Evolutionary conservation across 2,888 invertebrate genomes (phyloP).

Genomic region (Xestoiulus laeticollis): DNA sequence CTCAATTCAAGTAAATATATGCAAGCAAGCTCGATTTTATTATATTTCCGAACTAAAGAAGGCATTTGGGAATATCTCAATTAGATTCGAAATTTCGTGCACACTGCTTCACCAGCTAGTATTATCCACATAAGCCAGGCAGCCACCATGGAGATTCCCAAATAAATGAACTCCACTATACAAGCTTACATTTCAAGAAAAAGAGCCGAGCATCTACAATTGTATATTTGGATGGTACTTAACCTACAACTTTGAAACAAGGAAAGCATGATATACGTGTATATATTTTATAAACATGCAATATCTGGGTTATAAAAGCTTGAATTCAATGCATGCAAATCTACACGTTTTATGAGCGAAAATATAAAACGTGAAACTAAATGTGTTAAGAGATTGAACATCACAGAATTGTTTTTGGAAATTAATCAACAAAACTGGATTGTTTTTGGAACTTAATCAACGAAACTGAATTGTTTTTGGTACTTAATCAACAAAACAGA

Average conservation of each 20-base stretch:
- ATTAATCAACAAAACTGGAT: background rate
- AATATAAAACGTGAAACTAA: background rate
- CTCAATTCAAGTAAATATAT: background rate
- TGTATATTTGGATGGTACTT: background rate
- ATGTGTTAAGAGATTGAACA: no score
- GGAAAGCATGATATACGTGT: background rate
- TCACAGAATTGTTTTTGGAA: background rate
- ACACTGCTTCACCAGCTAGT: no score
- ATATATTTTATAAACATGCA: background rate
- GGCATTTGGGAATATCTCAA: constrained; percentile 11
- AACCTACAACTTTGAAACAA: background rate
- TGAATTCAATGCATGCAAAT: background rate
- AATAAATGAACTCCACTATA: background rate
- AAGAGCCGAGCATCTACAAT: background rate
- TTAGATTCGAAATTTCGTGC: constrained; percentile 10
- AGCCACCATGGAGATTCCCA: background rate
- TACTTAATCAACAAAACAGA: background rate
- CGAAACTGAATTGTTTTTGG: background rate
- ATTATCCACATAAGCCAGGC: background rate
- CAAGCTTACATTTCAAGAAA: background rate
- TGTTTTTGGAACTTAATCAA: background rate
- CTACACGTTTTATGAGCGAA: background rate
- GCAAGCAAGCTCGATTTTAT: constrained; percentile 10
- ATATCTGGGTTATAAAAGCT: background rate
- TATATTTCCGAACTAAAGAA: constrained; percentile 12